Evolutionary conservation across 37 sponge, comb jelly and placozoan genomes (phyloP).

Genomic region (Beroe forskalii): DNA sequence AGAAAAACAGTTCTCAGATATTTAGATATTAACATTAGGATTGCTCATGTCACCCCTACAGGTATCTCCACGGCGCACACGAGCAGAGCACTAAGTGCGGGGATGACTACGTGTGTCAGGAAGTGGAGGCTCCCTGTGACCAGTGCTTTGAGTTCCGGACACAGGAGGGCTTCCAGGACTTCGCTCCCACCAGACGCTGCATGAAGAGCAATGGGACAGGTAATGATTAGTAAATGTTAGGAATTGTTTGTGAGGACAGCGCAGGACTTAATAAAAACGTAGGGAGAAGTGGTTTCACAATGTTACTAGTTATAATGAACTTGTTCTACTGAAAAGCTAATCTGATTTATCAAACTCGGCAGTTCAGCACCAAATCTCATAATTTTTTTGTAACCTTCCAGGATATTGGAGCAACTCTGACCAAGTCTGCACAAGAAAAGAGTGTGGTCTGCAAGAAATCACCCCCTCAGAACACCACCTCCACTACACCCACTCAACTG

Average conservation of each 20-base stretch:
- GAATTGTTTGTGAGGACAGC: too few relatives aligned
- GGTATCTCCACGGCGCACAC: not conserved
- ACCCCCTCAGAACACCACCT: not conserved
- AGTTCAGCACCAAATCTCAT: too few relatives aligned
- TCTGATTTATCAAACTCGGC: too few relatives aligned
- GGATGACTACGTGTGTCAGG: conserved; percentile 62
- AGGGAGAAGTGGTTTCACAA: too few relatives aligned
- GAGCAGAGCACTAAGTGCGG: not conserved
- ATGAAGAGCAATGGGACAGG: conserved; percentile 6
- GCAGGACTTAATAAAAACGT: too few relatives aligned
- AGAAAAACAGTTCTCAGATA: too few relatives aligned
- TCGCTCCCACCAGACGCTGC: conserved; percentile 17
- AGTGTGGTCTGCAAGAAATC: not conserved
- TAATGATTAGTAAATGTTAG: too few relatives aligned
- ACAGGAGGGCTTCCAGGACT: not conserved
- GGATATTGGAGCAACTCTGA: conserved; percentile 52
- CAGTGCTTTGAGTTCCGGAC: conserved; percentile 19
- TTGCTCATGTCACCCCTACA: not conserved
- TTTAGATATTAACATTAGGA: too few relatives aligned
- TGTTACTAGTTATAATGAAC: too few relatives aligned
- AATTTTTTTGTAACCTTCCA: too few relatives aligned
- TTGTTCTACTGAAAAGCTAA: too few relatives aligned
- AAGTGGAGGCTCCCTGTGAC: conserved; percentile 8
- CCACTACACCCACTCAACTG: not conserved
- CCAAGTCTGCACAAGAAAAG: conserved; percentile 28